These are phyloP conservation scores for Chymomyza fuscimana DNA, from an alignment of 2,888 invertebrate species.

Conservation along the genomic window DNA sequence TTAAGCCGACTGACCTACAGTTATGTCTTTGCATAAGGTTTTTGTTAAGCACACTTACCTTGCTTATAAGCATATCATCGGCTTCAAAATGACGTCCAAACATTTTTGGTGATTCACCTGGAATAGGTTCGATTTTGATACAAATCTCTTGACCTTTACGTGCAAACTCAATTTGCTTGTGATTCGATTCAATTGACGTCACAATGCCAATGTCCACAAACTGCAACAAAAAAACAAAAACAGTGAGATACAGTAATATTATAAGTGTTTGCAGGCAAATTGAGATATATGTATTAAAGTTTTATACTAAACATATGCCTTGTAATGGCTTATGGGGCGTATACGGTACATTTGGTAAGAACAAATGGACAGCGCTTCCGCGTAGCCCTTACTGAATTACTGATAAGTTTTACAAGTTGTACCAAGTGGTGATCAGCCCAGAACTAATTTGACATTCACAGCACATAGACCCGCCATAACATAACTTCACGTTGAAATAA, in stretches of 20 bases:
- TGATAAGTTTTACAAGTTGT: conserved; percentile 31
- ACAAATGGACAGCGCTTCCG: conserved; percentile 31
- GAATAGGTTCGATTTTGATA: conserved; percentile 97
- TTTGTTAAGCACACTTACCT: conserved; percentile 82
- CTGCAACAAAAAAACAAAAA: conserved; percentile 81
- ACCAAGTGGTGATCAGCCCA: neutral
- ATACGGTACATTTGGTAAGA: conserved; percentile 26
- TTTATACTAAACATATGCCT: neutral
- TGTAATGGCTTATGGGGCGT: conserved; percentile 22
- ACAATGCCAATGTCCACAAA: conserved; percentile 96
- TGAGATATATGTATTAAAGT: neutral
- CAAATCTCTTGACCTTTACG: conserved; percentile 97
- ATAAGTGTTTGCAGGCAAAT: neutral
- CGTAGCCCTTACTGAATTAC: conserved; percentile 43
- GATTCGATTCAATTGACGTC: conserved; percentile 96
- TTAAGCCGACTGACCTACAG: too few species aligned
- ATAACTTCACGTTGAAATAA: conserved; percentile 35
- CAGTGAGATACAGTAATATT: neutral
- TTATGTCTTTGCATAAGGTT: too few species aligned
- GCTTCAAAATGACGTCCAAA: conserved; percentile 99
- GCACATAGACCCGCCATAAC: conserved; percentile 19
- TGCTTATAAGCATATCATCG: conserved; percentile 96
- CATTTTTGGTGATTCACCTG: conserved; percentile 99
- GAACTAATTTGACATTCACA: neutral
- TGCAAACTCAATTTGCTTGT: conserved; percentile 96